A percentile compares a stretch with the other conserved stretches of the same genome.
Evolutionary conservation across 1,140 invertebrate genomes (phyloP).

Genomic region (Platorchestia sp.): DNA sequence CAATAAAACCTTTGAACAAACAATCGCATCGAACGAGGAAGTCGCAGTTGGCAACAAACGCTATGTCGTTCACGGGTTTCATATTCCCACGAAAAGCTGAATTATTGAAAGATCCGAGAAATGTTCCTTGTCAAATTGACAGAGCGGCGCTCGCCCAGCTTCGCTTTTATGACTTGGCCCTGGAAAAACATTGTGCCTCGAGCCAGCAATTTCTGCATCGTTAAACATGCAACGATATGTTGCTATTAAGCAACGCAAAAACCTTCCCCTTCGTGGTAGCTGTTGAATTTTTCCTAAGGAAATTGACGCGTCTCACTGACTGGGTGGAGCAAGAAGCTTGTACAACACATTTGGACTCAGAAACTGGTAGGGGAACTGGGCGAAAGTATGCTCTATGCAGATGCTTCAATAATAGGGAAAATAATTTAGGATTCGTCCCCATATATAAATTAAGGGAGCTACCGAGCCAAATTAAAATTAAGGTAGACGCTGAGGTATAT

Average conservation of each 20-base stretch:
- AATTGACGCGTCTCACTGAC: background rate
- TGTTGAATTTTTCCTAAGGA: background rate
- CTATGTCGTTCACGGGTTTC: background rate
- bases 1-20: background rate
- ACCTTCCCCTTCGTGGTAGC: background rate
- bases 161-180: background rate
- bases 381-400: background rate
- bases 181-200: constrained; percentile 8
- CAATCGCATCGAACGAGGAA: background rate
- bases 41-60: background rate
- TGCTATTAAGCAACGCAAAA: constrained; percentile 37
- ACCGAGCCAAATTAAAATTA: too few species aligned
- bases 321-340: background rate
- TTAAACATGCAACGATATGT: constrained; percentile 41
- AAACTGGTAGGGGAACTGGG: background rate
- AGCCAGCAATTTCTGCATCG: constrained; percentile 15
- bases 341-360: background rate
- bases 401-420: background rate
- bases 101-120: background rate
- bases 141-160: background rate
- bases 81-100: background rate
- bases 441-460: too few species aligned
- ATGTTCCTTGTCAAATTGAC: background rate
- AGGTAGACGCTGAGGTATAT: too few species aligned
- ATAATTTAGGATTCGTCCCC: background rate